Evolutionary conservation across 2,888 invertebrate genomes (phyloP).

Genomic region (Antheraea yamamai): DNA sequence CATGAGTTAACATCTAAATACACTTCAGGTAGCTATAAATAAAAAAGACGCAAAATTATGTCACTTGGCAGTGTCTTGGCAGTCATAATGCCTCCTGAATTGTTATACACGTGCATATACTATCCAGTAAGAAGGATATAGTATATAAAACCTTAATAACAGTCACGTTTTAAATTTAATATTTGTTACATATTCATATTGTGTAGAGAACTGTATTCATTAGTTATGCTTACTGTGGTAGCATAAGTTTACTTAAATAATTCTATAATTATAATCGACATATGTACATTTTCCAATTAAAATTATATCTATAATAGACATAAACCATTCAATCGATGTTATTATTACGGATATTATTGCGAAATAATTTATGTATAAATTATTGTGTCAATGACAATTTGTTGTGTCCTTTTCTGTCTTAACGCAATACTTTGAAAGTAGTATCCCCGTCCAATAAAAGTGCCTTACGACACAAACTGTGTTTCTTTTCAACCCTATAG

Average conservation of each 20-base stretch:
- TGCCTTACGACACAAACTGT: conserved; percentile 40
- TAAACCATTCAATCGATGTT: neutral
- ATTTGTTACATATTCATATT: neutral
- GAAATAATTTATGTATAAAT: neutral
- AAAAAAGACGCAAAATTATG: no score
- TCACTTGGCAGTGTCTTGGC: no score
- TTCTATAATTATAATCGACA: neutral
- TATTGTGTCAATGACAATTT: neutral
- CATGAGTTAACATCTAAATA: no score
- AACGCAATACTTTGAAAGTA: conserved; percentile 35
- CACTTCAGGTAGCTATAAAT: no score
- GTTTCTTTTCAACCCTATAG: conserved; percentile 21
- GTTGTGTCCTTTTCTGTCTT: conserved; percentile 32
- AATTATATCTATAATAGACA: neutral
- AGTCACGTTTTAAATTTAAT: neutral
- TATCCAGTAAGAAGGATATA: no score
- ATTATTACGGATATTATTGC: neutral
- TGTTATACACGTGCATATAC: no score
- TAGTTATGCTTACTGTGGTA: neutral
- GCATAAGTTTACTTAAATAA: neutral
- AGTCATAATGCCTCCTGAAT: no score
- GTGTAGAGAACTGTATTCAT: neutral
- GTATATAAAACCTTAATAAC: neutral
- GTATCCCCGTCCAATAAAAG: conserved; percentile 57
- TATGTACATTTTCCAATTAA: neutral